Evolutionary conservation across 2,113 vertebrate genomes (phyloP).

Genomic region (Mugil cephalus): DNA sequence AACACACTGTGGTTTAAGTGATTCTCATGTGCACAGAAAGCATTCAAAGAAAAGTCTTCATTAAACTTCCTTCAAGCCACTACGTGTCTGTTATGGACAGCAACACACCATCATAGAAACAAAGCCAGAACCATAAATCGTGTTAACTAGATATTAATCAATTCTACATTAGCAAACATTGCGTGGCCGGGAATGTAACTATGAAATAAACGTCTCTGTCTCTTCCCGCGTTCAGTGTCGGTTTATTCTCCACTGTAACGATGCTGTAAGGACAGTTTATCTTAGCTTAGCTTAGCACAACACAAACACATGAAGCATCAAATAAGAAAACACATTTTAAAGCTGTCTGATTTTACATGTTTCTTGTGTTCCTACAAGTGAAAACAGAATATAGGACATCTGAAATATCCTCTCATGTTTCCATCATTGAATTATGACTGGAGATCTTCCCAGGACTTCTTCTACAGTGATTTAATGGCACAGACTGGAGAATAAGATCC

Average conservation of each 20-base stretch:
- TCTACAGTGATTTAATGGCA: too few species aligned
- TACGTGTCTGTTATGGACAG: background rate
- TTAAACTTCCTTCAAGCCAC: background rate
- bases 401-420: background rate
- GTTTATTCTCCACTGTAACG: background rate
- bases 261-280: background rate
- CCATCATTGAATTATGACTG: background rate
- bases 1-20: conserved; percentile 12
- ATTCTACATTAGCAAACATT: background rate
- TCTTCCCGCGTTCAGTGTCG: background rate
- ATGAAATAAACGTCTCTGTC: background rate
- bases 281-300: background rate
- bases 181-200: conserved; percentile 1
- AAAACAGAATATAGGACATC: background rate
- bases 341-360: background rate
- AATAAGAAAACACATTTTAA: background rate
- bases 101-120: background rate
- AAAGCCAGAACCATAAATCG: background rate
- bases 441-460: background rate
- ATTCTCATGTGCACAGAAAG: conserved; percentile 18
- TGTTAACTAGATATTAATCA: background rate
- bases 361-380: background rate
- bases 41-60: background rate
- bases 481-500: too few species aligned
- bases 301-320: background rate